Evolutionary conservation across 2,113 vertebrate genomes (phyloP), one percentile per base, ranked within the genome.

Genomic region (Phaetusa simplex): DNA sequence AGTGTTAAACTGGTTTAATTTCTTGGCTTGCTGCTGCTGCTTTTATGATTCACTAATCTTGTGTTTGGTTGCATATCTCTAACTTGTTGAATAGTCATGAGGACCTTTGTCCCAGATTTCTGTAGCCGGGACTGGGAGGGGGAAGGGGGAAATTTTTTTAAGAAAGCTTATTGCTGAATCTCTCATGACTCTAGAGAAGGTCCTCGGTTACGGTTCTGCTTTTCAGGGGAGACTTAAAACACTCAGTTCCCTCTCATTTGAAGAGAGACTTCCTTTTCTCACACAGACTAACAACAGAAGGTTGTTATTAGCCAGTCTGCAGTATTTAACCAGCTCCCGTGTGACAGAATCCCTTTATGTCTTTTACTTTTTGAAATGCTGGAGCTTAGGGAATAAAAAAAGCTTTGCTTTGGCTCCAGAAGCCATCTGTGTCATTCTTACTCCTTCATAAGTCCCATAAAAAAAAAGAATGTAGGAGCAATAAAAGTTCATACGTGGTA

Each of bases 91-190:
- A 92, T 97, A 95, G 52, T 88, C 93, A 92, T 93, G 85, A 91
- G 94, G 94, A 97, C 95, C 96, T 98, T 96, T 97, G 91, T 76
- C 96, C 95, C 73, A 96, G 36, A 94, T 97, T 90, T 88, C 85
- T 1, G 2, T 71, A 16, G 83, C 59, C 12, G 5, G 10, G 34
- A 5, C 67, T 29, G 76, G 76, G 76, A 73, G 45, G 87, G 62
- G 82, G 87, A 72, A 72, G 92, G 93, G 69, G n/a, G 29, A 9
- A 6, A 40, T 40, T 14, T 58, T 76, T 59, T 53, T 1, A 58
- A 50, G 61, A 69, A 82, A 88, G 40, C 66, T 52, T 96, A 95
- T 81, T 93, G 45, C 90, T 62, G 64, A 74, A 42, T 86, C 59
- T 82, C 24, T 71, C 8, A 1, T 24, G 81, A 38, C 74, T 91